These are phyloP conservation scores for Lethrus apterus DNA, from an alignment of 1,140 invertebrate genomes.

Conservation along the genomic window DNA sequence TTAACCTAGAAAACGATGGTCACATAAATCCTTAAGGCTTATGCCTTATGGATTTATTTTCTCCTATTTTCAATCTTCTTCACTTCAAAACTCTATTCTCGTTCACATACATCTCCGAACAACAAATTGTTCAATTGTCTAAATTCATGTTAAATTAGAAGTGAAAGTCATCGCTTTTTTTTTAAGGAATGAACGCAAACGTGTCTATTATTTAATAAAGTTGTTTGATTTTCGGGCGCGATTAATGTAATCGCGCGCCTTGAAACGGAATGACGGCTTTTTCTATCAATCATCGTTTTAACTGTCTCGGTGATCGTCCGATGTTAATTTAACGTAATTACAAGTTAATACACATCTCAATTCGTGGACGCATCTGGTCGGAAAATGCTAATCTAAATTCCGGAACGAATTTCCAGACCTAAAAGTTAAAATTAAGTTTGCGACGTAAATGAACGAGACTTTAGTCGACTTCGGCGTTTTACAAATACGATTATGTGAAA, in stretches of 20 bases:
- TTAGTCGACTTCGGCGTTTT: slow-evolving; percentile 15
- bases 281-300: slow-evolving; percentile 24
- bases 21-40: too few species aligned
- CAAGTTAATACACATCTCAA: slow-evolving; percentile 18
- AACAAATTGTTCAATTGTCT: too few species aligned
- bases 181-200: too few species aligned
- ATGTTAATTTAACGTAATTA: slow-evolving; percentile 21
- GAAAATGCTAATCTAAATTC: slow-evolving; percentile 19
- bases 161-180: too few species aligned
- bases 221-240: slow-evolving; percentile 12
- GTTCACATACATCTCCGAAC: too few species aligned
- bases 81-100: too few species aligned
- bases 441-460: slow-evolving; percentile 9
- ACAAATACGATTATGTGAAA: too few species aligned
- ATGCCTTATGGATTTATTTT: too few species aligned
- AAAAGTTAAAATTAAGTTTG: slow-evolving; percentile 14
- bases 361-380: slow-evolving; percentile 20
- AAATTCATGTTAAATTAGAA: too few species aligned
- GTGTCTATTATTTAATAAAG: slow-evolving; percentile 13
- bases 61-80: too few species aligned
- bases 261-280: slow-evolving; percentile 12
- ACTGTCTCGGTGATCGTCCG: slow-evolving; percentile 20
- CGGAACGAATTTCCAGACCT: slow-evolving; percentile 11
- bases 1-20: too few species aligned
- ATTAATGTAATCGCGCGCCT: slow-evolving; percentile 1